Evolutionary conservation across 92 coral and sea anemone species (phyloP), one percentile per base, ranked within the genome.

Genomic region (Umimayanthus kanabou): DNA sequence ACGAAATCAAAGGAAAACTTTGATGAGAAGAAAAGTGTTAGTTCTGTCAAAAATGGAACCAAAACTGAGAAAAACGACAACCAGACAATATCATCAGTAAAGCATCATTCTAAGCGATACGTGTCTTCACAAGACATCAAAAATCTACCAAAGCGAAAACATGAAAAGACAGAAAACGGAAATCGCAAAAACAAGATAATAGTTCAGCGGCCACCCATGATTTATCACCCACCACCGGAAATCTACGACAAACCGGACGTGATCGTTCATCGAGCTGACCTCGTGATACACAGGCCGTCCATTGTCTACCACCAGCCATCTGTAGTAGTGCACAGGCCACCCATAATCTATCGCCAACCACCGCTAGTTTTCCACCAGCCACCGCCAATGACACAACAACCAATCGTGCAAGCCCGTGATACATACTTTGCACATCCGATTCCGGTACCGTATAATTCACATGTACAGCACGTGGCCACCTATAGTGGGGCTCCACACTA

Each of bases 341-440:
- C 98, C 28, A 94, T 95, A 23, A 72, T 93, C 25, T 95, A 95
- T 83, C 96, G 90, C 45, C 96, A 95, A 66, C 93, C 96, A 2
- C 98, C 98, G 5, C 82, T 95, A 10, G 92, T 95, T 18, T 95
- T 95, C 77, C 98, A 95, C 80, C 98, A 95, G 89, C 98, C 98
- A 29, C 89, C 98, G 16, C 96, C 98, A 10, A 92, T 91, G 94
- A 92, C 93, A 1, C 88, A 91, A 40, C 98, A 93, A 71, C 96
- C 95, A 43, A 82, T 95, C 53, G 45, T 92, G 39, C 94, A 92
- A 43, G 91, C 96, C 26, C 98, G 89, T 42, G 98, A 95, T 80
- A 88, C 92, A 30, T 95, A 95, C 58, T 33, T 89, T 42, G 87
- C 92, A 18, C 95, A 93, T 26, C 94, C 95, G 42, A 88, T 85